Percentiles rank a stretch among this genome's conserved stretches.
phyloP scores from a whole-genome alignment of 2,888 invertebrate species.

The Rhagonycha lutea region DNA sequence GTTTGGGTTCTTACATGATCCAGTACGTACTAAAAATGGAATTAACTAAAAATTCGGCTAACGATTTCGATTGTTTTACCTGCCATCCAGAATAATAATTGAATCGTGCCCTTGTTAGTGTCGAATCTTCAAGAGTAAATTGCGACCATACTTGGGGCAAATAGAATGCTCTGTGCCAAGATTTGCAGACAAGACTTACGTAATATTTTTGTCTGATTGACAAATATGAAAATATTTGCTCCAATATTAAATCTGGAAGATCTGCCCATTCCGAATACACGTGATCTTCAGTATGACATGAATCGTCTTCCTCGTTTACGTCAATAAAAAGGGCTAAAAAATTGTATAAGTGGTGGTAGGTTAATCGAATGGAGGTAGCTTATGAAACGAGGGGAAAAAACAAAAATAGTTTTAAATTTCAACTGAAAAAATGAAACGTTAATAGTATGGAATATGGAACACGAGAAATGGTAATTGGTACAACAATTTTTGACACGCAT shows the following conservation, averaged over 20 bases:
- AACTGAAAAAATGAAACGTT: too few species aligned
- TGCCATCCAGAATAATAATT: constrained; percentile 85
- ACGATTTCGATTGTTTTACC: constrained; percentile 44
- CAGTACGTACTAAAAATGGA: constrained; percentile 64
- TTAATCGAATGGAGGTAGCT: background rate
- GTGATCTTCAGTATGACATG: constrained; percentile 43
- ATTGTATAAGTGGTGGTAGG: background rate
- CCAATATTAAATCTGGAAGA: constrained; percentile 73
- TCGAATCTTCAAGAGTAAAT: constrained; percentile 72
- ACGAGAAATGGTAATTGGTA: background rate
- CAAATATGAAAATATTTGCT: constrained; percentile 72
- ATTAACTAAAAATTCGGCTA: background rate
- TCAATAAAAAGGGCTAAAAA: constrained; percentile 48
- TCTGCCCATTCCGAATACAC: constrained; percentile 66
- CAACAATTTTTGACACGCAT: background rate
- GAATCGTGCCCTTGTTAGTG: constrained; percentile 74
- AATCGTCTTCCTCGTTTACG: constrained; percentile 47
- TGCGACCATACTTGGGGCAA: constrained; percentile 76
- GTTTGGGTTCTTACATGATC: constrained; percentile 75
- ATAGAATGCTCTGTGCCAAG: constrained; percentile 73
- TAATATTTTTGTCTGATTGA: constrained; percentile 72
- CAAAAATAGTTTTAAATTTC: background rate
- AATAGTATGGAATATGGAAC: background rate
- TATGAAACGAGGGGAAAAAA: background rate
- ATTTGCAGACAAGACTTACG: constrained; percentile 70